Conservation (phyloP, 2,113 vertebrate species). For the Chrysochloris asiatica region DNA sequence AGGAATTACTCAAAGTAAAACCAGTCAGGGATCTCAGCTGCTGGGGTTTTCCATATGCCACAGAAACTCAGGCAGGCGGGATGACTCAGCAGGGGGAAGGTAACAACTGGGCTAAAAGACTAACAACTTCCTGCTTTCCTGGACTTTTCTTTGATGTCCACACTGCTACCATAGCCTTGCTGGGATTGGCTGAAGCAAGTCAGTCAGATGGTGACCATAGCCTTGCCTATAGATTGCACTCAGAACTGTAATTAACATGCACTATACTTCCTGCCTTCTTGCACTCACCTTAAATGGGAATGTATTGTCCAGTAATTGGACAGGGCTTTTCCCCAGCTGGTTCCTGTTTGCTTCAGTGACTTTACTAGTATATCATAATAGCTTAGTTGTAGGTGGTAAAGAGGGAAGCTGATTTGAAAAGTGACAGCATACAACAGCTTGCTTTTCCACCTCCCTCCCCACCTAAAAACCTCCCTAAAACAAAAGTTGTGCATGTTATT, state of each 20-base stretch:
- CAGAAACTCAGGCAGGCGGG: conserved; percentile 43
- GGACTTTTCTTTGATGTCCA: conserved; percentile 60
- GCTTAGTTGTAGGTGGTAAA: neutral
- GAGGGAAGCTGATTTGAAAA: neutral
- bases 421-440: neutral
- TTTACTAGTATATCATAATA: conserved; percentile 18
- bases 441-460: neutral
- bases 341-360: conserved; percentile 62
- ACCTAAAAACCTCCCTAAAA: neutral
- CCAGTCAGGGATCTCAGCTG: neutral
- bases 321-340: conserved; percentile 36
- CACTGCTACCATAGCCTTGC: neutral
- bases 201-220: neutral
- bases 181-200: conserved; percentile 1
- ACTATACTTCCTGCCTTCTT: conserved; percentile 40
- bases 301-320: neutral
- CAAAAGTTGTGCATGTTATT: too few species aligned
- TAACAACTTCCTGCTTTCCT: conserved; percentile 59
- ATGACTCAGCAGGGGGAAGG: conserved; percentile 63
- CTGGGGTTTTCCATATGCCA: conserved; percentile 66
- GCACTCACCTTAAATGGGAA: neutral
- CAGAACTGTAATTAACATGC: neutral
- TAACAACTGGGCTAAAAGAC: neutral
- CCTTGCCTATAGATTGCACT: neutral
- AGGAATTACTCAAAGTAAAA: conserved; percentile 62